A percentile compares a stretch with the other conserved stretches of the same genome.
Conservation (phyloP, 2,113 vertebrate genomes). For the Cyanocitta stelleri region DNA sequence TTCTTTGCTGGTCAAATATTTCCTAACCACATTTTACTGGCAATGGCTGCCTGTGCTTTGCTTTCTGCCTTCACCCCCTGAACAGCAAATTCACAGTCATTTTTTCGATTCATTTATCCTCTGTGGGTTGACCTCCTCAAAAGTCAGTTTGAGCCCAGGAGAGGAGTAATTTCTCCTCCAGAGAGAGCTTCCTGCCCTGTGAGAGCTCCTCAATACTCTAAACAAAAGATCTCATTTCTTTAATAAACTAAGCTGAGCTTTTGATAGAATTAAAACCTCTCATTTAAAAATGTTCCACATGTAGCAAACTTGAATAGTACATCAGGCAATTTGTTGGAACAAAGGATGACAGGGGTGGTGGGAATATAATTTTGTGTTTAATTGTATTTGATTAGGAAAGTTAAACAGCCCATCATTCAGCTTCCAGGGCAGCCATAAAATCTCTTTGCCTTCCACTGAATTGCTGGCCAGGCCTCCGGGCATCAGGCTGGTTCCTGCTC, state of each 20-base stretch:
- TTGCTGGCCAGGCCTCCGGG: not conserved
- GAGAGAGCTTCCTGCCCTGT: not conserved
- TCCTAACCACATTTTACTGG: not conserved
- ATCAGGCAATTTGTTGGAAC: not conserved
- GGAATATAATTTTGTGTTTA: not conserved
- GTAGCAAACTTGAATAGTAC: not conserved
- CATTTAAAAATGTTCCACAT: not conserved
- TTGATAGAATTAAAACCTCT: not conserved
- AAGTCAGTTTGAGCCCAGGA: not conserved
- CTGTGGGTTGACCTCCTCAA: not conserved
- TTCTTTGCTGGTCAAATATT: not conserved
- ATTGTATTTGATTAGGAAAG: not conserved
- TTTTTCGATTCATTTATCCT: not conserved
- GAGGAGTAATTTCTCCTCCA: not conserved
- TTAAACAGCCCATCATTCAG: not conserved
- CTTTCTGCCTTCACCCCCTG: not conserved
- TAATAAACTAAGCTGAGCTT: not conserved
- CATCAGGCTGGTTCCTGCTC: not conserved
- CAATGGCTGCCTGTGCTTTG: not conserved
- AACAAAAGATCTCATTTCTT: not conserved
- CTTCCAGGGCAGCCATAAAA: not conserved
- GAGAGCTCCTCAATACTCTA: not conserved
- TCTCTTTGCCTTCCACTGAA: not conserved
- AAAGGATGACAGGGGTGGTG: not conserved
- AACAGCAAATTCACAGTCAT: not conserved